phyloP scores from a whole-genome alignment of 1,140 invertebrate genomes.

The Drosophila tristis region DNA sequence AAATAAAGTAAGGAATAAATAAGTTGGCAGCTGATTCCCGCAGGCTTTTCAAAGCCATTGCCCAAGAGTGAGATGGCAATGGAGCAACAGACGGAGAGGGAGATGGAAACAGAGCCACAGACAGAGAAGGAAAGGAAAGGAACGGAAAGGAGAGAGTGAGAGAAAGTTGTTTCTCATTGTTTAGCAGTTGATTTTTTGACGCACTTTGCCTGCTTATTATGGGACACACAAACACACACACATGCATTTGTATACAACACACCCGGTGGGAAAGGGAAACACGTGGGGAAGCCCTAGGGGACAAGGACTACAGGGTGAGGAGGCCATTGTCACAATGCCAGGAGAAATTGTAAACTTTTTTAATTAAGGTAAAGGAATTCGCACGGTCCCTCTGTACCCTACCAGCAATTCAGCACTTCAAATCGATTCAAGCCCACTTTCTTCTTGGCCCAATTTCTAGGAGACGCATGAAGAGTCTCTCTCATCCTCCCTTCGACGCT shows the following conservation, averaged over 20 bases:
- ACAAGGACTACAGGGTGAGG: conserved; percentile 2
- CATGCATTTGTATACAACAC: not conserved
- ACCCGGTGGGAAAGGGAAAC: not conserved
- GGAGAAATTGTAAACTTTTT: conserved; percentile 74
- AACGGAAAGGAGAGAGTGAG: not conserved
- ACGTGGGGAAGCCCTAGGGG: no score
- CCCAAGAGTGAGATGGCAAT: no score
- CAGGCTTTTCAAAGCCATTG: conserved; percentile 32
- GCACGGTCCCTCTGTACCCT: conserved; percentile 30
- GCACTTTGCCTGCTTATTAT: conserved; percentile 70
- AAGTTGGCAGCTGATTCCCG: conserved; percentile 72
- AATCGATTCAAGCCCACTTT: conserved; percentile 34
- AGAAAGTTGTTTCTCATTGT: conserved; percentile 52
- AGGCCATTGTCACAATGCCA: conserved; percentile 52
- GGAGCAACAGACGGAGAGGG: conserved; percentile 5
- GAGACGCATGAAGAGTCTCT: not conserved
- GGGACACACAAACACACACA: conserved; percentile 37
- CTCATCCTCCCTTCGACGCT: no score
- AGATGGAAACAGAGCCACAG: not conserved
- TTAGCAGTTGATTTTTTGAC: conserved; percentile 65
- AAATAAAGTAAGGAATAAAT: conserved; percentile 48
- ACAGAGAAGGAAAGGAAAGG: no score
- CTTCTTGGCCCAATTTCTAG: conserved; percentile 18
- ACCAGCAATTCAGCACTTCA: conserved; percentile 16
- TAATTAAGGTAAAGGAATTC: conserved; percentile 79